These are phyloP conservation scores for Argentina silus DNA, from an alignment of 2,797 vertebrate genomes.

Conservation along the genomic window DNA sequence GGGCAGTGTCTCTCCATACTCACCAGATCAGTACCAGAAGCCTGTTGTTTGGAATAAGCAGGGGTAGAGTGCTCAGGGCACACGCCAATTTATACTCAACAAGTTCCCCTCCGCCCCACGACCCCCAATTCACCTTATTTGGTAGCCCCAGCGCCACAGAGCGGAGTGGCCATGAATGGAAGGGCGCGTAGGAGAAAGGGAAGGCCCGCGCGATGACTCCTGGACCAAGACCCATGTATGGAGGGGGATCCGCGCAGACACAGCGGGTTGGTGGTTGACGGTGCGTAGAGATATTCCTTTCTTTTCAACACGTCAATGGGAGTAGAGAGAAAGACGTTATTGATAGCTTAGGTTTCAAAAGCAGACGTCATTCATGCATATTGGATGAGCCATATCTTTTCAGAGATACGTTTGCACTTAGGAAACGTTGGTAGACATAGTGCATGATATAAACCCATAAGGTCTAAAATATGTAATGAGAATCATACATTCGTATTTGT, in stretches of 20 bases:
- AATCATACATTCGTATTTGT: background rate
- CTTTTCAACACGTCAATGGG: conserved; percentile 31
- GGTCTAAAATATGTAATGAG: background rate
- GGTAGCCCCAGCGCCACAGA: conserved; percentile 75
- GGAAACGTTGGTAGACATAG: background rate
- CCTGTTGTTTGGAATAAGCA: conserved; percentile 45
- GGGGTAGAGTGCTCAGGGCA: conserved; percentile 46
- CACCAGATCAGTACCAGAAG: conserved; percentile 62
- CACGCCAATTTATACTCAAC: conserved; percentile 76
- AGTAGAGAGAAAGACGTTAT: conserved; percentile 1
- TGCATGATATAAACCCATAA: too few relatives aligned
- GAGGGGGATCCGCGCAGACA: conserved; percentile 52
- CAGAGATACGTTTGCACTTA: too few relatives aligned
- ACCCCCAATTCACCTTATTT: conserved; percentile 83
- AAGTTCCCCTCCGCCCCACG: conserved; percentile 59
- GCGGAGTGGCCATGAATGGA: conserved; percentile 85
- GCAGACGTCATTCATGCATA: background rate
- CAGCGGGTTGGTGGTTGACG: conserved; percentile 6
- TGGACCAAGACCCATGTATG: conserved; percentile 81
- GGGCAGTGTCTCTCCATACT: conserved; percentile 49
- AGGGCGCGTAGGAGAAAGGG: conserved; percentile 52
- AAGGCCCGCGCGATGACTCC: conserved; percentile 50
- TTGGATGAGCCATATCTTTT: background rate
- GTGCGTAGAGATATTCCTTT: conserved; percentile 19
- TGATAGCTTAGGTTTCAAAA: conserved; percentile 21